Percentiles rank a stretch among this genome's conserved stretches.
Conservation (phyloP, 2,888 invertebrate species). For the Pseudococcus jackbeardsleyi region DNA sequence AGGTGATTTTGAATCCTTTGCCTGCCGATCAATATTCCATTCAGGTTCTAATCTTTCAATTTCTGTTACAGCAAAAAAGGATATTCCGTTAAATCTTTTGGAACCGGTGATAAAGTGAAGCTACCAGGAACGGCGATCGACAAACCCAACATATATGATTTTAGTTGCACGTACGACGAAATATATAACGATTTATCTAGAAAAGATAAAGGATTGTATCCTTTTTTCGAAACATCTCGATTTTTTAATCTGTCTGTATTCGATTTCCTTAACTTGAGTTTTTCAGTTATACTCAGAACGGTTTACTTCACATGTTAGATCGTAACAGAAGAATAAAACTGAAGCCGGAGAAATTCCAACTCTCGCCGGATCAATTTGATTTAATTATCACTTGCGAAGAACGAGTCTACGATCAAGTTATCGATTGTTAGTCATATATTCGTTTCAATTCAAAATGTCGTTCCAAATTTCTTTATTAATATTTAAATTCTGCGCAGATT, state of each 20-base stretch:
- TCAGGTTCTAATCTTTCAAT: not conserved
- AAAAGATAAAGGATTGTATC: conserved; percentile 93
- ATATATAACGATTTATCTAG: conserved; percentile 92
- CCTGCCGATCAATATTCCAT: not conserved
- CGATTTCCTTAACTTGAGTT: conserved; percentile 59
- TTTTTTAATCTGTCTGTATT: not conserved
- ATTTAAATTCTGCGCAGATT: conserved; percentile 57
- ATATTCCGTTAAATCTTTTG: conserved; percentile 93
- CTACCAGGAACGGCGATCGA: conserved; percentile 95
- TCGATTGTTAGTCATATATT: conserved; percentile 79
- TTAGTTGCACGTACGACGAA: conserved; percentile 93
- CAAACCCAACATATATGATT: conserved; percentile 96
- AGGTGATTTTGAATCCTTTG: conserved; percentile 71
- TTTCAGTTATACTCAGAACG: conserved; percentile 93
- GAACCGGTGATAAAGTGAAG: conserved; percentile 95
- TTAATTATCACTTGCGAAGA: conserved; percentile 98
- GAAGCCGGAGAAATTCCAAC: conserved; percentile 94
- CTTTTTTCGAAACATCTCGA: conserved; percentile 68
- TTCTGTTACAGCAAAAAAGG: conserved; percentile 86
- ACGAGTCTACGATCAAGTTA: conserved; percentile 97
- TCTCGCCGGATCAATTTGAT: conserved; percentile 89
- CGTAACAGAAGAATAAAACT: conserved; percentile 95
- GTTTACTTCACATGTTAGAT: conserved; percentile 97
- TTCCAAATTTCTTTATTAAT: not conserved
- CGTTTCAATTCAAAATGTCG: not conserved